phyloP scores from a whole-genome alignment of 2,888 invertebrate genomes.

The Pecten maximus region DNA sequence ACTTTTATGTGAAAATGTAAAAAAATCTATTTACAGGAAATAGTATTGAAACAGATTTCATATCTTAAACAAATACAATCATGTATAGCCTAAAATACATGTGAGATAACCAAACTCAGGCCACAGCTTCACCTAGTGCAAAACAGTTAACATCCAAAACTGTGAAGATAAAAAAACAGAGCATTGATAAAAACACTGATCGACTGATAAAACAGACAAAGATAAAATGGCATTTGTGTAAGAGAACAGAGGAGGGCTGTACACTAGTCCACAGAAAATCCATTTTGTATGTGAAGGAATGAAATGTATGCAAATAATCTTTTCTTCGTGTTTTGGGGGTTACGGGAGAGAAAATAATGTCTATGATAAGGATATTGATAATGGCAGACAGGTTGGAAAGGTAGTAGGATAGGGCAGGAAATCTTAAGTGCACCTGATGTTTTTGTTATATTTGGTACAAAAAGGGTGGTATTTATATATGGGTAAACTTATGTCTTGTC shows the following conservation, averaged over 20 bases:
- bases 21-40: neutral
- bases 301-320: neutral
- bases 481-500: too few relatives aligned
- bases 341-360: constrained; percentile 29
- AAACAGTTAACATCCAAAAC: constrained; percentile 7
- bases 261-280: neutral
- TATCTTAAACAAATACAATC: neutral
- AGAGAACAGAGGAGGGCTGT: neutral
- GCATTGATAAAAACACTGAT: constrained; percentile 1
- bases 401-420: neutral
- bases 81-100: neutral
- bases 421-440: neutral
- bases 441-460: neutral
- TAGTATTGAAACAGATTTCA: neutral
- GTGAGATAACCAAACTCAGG: neutral
- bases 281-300: neutral
- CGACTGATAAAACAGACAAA: neutral
- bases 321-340: neutral
- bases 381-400: neutral
- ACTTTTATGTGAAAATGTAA: neutral
- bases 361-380: neutral
- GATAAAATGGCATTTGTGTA: constrained; percentile 26
- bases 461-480: neutral
- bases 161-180: constrained; percentile 21
- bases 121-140: neutral